Conservation (phyloP, 2,113 vertebrate genomes). For the Nematolebias whitei region DNA sequence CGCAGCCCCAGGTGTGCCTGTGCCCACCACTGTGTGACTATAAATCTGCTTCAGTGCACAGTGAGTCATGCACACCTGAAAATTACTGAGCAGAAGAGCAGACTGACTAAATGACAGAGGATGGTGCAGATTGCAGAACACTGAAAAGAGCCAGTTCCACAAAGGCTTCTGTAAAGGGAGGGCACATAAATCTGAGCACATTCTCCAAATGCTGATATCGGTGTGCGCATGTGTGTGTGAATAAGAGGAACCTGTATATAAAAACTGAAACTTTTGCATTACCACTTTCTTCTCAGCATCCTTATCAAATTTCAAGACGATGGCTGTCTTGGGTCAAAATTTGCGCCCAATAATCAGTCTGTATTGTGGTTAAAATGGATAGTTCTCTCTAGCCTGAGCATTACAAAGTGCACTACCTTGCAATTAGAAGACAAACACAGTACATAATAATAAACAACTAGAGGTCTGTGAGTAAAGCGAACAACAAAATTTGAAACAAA, state of each 20-base stretch:
- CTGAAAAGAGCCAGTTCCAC: slow-evolving; percentile 12
- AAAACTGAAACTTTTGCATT: background rate
- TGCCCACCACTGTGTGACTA: slow-evolving; percentile 10
- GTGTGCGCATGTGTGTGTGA: background rate
- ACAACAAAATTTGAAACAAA: background rate
- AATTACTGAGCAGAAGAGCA: slow-evolving; percentile 40
- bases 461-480: background rate
- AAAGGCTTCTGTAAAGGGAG: background rate
- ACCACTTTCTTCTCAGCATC: slow-evolving; percentile 11
- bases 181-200: slow-evolving; percentile 4
- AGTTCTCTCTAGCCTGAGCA: background rate
- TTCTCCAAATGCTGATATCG: background rate
- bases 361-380: slow-evolving; percentile 33
- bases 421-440: slow-evolving; percentile 15
- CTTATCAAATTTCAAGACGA: slow-evolving; percentile 27
- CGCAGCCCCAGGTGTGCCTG: slow-evolving; percentile 40
- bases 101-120: slow-evolving; percentile 7
- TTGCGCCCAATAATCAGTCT: slow-evolving; percentile 33
- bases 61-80: slow-evolving; percentile 61
- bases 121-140: slow-evolving; percentile 12
- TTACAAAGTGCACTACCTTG: background rate
- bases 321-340: background rate
- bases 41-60: slow-evolving; percentile 38
- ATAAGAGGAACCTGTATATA: background rate
- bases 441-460: background rate